Base-by-base conservation (phyloP, 2,113 vertebrate genomes). In the Ctenodactylus gundi region DNA sequence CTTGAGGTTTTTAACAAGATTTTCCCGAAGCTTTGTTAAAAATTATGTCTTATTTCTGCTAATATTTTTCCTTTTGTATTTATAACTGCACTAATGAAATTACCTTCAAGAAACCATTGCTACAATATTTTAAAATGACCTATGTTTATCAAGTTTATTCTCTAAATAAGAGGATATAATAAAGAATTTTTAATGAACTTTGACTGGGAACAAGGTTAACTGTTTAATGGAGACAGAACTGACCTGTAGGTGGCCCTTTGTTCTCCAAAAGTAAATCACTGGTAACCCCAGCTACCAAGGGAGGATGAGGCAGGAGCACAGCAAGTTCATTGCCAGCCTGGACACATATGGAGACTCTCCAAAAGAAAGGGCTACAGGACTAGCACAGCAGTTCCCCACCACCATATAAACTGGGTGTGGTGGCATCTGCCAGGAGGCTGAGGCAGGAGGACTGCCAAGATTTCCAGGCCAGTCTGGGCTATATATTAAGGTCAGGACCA, bases 1-100 rank as follows among this genome's bases (percentile, higher is more conserved):
- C 90, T 93, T 97, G 95, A 96, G 95, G 95, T 95, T 90, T 93
- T 95, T 88, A 94, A 95, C 92, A 96, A 95, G 94, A 92, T 94
- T 93, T 97, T 95, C 94, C 85, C 93, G 73, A 96, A 93, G 73
- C 78, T 96, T 97, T 94, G 64, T 90, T 94, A 92, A 91, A 96
- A 96, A 93, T 94, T 83, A 94, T 95, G 91, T 94, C 49, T 94
- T 95, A 94, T 94, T 96, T 96, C 92, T 94, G 90, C 25, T 94
- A 91, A 92, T 65, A 36, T 46, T 83, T 89, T 57, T 25, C 70
- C 70, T 27, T 97, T 97, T 97, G 84, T 97, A 96, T 95, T 96
- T 96, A 96, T 92, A 96, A 95, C 44, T 94, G 72, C 91, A 92
- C 80, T 96, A 95, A 94, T 95, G 44, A 97, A 94, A 94, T 92